phyloP scores from a whole-genome alignment of 2,113 vertebrate species.

The Ciconia boyciana region DNA sequence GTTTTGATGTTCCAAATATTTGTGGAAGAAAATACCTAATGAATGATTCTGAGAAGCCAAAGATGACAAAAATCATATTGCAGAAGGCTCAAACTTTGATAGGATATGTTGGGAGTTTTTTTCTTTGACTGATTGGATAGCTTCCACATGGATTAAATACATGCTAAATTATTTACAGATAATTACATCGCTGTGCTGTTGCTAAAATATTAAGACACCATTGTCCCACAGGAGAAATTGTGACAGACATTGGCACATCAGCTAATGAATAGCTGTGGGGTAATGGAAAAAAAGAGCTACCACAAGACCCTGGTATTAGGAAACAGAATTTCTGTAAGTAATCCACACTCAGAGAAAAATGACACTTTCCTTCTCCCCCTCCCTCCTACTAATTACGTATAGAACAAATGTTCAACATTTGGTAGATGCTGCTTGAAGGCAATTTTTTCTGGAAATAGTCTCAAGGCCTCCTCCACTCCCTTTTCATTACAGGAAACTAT shows the following conservation, averaged over 20 bases:
- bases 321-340: constrained; percentile 36
- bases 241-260: constrained; percentile 59
- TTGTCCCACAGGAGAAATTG: constrained; percentile 71
- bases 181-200: constrained; percentile 71
- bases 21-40: constrained; percentile 49
- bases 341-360: constrained; percentile 15
- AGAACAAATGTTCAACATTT: constrained; percentile 44
- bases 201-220: constrained; percentile 77
- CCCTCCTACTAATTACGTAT: constrained; percentile 8
- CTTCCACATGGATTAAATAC: constrained; percentile 72
- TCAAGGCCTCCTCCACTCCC: not conserved
- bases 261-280: constrained; percentile 64
- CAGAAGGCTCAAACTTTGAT: constrained; percentile 40
- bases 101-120: constrained; percentile 23
- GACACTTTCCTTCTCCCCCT: not conserved
- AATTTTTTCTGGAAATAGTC: constrained; percentile 4
- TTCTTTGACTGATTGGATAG: constrained; percentile 68
- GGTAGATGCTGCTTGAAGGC: constrained; percentile 6
- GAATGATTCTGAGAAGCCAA: constrained; percentile 43
- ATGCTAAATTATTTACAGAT: constrained; percentile 79
- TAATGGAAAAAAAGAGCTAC: constrained; percentile 38
- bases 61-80: constrained; percentile 54
- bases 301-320: constrained; percentile 2
- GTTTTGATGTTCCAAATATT: constrained; percentile 5
- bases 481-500: not conserved